Evolutionary conservation across 2,888 invertebrate species (phyloP), one percentile per base, ranked within the genome.

Genomic region (Eupeodes latifasciatus): DNA sequence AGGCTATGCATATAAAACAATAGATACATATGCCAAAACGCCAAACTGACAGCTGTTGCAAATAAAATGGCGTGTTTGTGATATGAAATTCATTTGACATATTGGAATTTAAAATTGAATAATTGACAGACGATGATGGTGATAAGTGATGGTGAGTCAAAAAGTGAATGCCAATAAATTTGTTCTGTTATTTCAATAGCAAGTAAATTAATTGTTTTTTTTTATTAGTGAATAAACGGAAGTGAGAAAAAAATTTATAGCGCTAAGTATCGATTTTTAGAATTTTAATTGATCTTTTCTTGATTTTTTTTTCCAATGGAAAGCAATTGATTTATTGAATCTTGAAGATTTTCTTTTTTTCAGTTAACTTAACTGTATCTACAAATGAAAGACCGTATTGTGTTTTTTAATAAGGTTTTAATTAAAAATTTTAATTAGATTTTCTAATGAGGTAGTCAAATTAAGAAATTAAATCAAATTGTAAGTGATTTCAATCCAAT

Each of bases 1-100:
- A 27, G 27, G 2, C 27, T 27, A 77, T 6, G 66, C 76, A 27
- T 27, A 27, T 27, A 64, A 81, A 81, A 71, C 81, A 81, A 81
- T 76, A 11, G 14, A 34, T 61, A n/a, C n/a, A n/a, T n/a, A 40
- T 75, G 82, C 72, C 64, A 61, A 59, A 27, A 27, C 27, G 27
- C 27, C 10, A 47, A 47, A 19, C 16, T 59, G 72, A 61, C 16
- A 59, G 40, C 27, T 44, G 40, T 9, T 40, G 5, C 40, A 7
- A 72, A 40, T 34, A 49, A 64, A 72, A 57, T 40, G n/a, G 5
- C 19, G 11, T 76, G 51, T 51, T 16, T 59, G 40, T 16, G 14
- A 69, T 69, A 53, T 76, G 75, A 82, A 66, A 83, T 67, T 59
- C 19, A 57, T 55, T 57, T 57, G 55, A 47, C 27, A 64, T 49